phyloP scores from a whole-genome alignment of 2,113 vertebrate genomes.

The Zosterops japonicus region DNA sequence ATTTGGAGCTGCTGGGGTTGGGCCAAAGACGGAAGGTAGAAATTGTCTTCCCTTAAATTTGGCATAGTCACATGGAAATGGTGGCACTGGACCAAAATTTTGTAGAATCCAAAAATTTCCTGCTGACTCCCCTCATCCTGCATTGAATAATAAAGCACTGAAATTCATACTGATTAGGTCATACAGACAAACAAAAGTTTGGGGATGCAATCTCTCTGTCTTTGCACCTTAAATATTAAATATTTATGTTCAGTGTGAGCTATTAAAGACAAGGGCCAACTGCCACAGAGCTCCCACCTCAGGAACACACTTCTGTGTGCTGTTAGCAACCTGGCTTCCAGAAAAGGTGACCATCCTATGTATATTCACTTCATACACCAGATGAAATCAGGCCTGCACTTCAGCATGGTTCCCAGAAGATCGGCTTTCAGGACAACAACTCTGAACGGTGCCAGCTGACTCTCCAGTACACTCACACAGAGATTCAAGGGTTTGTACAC shows the following conservation, averaged over 20 bases:
- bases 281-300: neutral
- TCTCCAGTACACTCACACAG: neutral
- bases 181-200: neutral
- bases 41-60: neutral
- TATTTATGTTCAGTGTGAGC: neutral
- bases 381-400: neutral
- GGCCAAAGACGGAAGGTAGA: neutral
- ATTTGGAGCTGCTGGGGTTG: neutral
- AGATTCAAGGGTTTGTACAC: neutral
- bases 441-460: neutral
- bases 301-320: accelerated
- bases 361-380: accelerated
- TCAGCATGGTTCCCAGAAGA: neutral
- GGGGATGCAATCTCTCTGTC: neutral
- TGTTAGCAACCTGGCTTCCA: neutral
- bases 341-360: neutral
- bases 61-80: neutral
- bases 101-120: neutral
- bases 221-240: neutral
- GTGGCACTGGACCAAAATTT: neutral
- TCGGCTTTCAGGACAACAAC: neutral
- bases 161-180: neutral
- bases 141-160: neutral
- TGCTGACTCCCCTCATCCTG: neutral
- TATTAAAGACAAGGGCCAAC: neutral